Percentiles rank a stretch among this genome's conserved stretches.
Conservation (phyloP, 2,888 invertebrate species). For the Criorhina ranunculi region DNA sequence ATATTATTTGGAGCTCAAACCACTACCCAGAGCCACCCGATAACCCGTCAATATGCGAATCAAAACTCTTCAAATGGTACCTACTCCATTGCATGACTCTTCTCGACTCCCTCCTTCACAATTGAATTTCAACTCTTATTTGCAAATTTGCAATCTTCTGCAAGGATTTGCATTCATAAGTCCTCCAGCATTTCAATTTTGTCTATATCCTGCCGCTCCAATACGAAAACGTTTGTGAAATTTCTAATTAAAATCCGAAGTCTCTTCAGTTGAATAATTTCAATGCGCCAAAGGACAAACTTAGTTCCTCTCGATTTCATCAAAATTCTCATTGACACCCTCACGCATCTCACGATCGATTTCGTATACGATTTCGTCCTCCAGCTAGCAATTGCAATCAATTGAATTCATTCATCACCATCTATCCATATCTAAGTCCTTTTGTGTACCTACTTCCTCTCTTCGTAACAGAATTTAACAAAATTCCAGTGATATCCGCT, state of each 20-base stretch:
- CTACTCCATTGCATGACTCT: too few species aligned
- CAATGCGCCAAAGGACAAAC: constrained; percentile 30
- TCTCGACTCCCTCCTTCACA: too few species aligned
- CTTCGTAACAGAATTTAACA: constrained; percentile 58
- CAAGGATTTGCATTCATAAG: too few species aligned
- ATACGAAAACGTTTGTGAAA: not conserved
- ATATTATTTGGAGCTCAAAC: too few species aligned
- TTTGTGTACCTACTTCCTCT: constrained; percentile 24
- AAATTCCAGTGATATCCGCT: constrained; percentile 74
- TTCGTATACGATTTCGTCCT: not conserved
- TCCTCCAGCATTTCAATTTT: constrained; percentile 4
- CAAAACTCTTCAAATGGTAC: too few species aligned
- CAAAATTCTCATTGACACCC: not conserved
- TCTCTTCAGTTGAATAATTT: constrained; percentile 33
- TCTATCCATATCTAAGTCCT: constrained; percentile 25
- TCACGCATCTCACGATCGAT: not conserved
- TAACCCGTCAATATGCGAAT: too few species aligned
- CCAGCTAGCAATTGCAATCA: constrained; percentile 22
- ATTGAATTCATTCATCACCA: constrained; percentile 44
- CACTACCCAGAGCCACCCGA: too few species aligned
- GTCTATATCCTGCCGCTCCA: constrained; percentile 1
- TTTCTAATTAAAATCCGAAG: constrained; percentile 54
- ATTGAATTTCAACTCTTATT: too few species aligned
- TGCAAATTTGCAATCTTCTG: too few species aligned
- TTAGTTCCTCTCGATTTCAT: constrained; percentile 21